Evolutionary conservation across 2,888 invertebrate genomes (phyloP).

Genomic region (Epicampocera succincta): DNA sequence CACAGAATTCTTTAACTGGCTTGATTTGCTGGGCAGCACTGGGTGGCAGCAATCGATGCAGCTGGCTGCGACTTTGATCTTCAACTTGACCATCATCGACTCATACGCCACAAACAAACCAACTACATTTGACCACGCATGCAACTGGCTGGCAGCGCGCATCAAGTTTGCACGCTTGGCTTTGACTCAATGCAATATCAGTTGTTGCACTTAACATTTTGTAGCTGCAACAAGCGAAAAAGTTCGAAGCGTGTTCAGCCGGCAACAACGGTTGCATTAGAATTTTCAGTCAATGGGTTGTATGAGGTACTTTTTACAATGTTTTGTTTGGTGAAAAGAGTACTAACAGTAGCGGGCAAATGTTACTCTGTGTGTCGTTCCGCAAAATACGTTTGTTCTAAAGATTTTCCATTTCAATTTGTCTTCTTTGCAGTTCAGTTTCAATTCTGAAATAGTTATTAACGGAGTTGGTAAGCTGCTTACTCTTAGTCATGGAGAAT

Average conservation of each 20-base stretch:
- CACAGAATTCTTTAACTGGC: conserved; percentile 26
- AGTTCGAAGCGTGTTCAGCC: conserved; percentile 25
- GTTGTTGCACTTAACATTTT: conserved; percentile 30
- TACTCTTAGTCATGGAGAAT: too few relatives aligned
- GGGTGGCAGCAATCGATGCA: neutral
- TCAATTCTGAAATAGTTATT: too few relatives aligned
- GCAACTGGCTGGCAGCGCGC: conserved; percentile 22
- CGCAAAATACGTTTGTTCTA: too few relatives aligned
- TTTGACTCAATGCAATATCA: conserved; percentile 51
- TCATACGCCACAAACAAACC: conserved; percentile 20
- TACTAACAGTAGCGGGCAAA: too few relatives aligned
- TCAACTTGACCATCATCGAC: conserved; percentile 73
- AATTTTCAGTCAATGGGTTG: conserved; percentile 12
- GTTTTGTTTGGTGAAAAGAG: too few relatives aligned
- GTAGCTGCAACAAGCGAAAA: neutral
- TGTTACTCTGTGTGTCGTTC: too few relatives aligned
- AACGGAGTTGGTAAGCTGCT: too few relatives aligned
- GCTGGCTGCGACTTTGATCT: conserved; percentile 66
- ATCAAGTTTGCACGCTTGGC: neutral
- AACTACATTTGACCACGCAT: conserved; percentile 48
- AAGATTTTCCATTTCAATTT: too few relatives aligned
- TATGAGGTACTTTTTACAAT: conserved; percentile 1
- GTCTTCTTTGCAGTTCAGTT: too few relatives aligned
- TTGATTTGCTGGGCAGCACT: conserved; percentile 16
- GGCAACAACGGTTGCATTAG: conserved; percentile 2